phyloP scores from a whole-genome alignment of 92 coral and sea anemone genomes.

The Actinostola sp. region DNA sequence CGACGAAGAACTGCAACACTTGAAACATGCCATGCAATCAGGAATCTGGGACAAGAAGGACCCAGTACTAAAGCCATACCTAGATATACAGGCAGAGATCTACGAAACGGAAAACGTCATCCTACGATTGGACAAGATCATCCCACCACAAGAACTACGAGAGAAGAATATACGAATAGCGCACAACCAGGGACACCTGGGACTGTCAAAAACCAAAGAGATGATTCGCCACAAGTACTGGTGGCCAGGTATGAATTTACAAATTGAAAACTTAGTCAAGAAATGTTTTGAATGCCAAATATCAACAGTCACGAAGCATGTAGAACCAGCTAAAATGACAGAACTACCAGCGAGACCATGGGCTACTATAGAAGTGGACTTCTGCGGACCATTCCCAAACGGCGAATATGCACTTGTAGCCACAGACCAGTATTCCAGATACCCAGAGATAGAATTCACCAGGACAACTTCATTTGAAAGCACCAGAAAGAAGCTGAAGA shows the following conservation, averaged over 20 bases:
- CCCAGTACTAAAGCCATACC: no score
- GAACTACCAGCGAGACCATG: no score
- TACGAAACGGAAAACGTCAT: slow-evolving; percentile 45
- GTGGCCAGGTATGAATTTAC: no score
- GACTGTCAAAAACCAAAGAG: slow-evolving; percentile 61
- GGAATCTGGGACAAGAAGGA: slow-evolving; percentile 37
- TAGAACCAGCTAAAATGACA: no score
- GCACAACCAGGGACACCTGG: slow-evolving; percentile 64
- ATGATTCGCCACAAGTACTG: no score
- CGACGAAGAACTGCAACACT: slow-evolving; percentile 38
- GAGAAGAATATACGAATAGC: slow-evolving; percentile 45
- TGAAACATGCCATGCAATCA: slow-evolving; percentile 42
- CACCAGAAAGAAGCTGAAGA: no score
- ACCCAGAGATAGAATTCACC: slow-evolving; percentile 60
- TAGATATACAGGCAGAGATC: slow-evolving; percentile 55
- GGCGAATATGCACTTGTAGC: slow-evolving; percentile 44
- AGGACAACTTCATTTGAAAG: no score
- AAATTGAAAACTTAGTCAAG: slow-evolving; percentile 47
- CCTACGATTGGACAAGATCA: no score
- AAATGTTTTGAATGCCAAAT: slow-evolving; percentile 54
- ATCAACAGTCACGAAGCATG: slow-evolving; percentile 43
- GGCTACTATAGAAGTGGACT: no score
- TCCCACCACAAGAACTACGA: slow-evolving; percentile 52
- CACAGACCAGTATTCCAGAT: slow-evolving; percentile 62
- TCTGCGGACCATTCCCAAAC: slow-evolving; percentile 63